Base-by-base conservation (phyloP, 2,113 vertebrate genomes). In the Indicator maculatus region DNA sequence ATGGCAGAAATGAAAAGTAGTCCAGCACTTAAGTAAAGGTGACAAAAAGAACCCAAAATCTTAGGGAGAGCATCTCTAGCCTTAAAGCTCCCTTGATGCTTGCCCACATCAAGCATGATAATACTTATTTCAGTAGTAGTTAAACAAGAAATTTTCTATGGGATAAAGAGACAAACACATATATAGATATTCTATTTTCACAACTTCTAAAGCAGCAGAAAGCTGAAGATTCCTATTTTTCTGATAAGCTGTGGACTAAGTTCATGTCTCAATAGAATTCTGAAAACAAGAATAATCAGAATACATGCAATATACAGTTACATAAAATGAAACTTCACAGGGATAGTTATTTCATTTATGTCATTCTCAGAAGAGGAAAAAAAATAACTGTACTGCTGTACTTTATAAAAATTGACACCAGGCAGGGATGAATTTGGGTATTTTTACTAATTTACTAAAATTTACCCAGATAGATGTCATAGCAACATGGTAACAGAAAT, bases 131-230 rank as follows among this genome's bases (percentile, higher is more conserved):
- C 95, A 96, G 86, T 84, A 93, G 92, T 94, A 33, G 44, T 74
- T 96, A 96, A 97, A 93, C 66, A 73, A 92, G 79, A 95, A 65
- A 94, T 97, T 92, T 92, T 95, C 79, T 93, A 67, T 82, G 89
- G 56, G 90, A 94, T 97, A 96, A 91, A 75, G 47, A 85, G 39
- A 76, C 90, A 93, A 33, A 94, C 85, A 91, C 12, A 53, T 27
- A 50, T 50, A 50, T 21, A 47, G 81, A 28, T 31, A 93, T 95
- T 90, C 69, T 80, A 81, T 92, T 96, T 96, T 97, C 97, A 93
- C 78, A 97, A 88, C 41, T 76, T 79, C 90, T 93, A 90, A 94
- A 91, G 65, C 79, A 96, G 86, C 69, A 97, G 55, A 91, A 96
- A 96, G 95, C 81, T 90, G 85, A 81, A 95, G 85, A 93, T 96